A percentile compares a stretch with the other conserved stretches of the same genome.
phyloP scores from a whole-genome alignment of 2,113 vertebrate species.

The Apodemus speciosus region DNA sequence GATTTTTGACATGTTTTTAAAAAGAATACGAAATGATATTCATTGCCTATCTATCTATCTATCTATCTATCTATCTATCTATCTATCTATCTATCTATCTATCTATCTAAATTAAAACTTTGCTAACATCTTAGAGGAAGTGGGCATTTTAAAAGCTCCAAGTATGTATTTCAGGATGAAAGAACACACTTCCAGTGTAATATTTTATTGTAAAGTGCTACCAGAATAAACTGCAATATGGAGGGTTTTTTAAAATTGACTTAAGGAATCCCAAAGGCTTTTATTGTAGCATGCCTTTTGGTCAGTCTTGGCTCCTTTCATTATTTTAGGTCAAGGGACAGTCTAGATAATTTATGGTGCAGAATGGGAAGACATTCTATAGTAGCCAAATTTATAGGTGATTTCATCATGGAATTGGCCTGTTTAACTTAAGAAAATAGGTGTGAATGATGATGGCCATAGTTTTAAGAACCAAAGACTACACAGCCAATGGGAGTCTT shows the following conservation, averaged over 20 bases:
- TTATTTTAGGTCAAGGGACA: slow-evolving; percentile 62
- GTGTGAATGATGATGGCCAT: slow-evolving; percentile 75
- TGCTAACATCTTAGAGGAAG: not conserved
- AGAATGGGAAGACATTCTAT: slow-evolving; percentile 61
- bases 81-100: not conserved
- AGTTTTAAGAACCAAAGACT: slow-evolving; percentile 61
- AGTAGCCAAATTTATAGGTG: slow-evolving; percentile 61
- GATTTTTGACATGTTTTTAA: not conserved
- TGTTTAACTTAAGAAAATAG: slow-evolving; percentile 78
- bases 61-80: not conserved
- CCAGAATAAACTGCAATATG: slow-evolving; percentile 32
- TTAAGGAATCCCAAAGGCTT: slow-evolving; percentile 52
- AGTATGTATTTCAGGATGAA: slow-evolving; percentile 1
- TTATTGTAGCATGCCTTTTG: slow-evolving; percentile 30
- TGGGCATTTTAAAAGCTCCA: slow-evolving; percentile 28
- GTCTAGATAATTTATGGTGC: slow-evolving; percentile 68
- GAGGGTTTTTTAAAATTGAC: slow-evolving; percentile 29
- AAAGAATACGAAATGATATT: not conserved
- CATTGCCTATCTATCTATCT: not conserved
- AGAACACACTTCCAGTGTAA: not conserved
- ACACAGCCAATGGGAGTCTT: slow-evolving; percentile 52
- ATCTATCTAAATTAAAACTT: not conserved
- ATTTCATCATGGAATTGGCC: slow-evolving; percentile 69
- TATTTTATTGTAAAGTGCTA: slow-evolving; percentile 45
- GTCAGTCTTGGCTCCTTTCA: slow-evolving; percentile 1